Base-by-base conservation (phyloP, 1,140 invertebrate species). In the Ooceraea biroi region DNA sequence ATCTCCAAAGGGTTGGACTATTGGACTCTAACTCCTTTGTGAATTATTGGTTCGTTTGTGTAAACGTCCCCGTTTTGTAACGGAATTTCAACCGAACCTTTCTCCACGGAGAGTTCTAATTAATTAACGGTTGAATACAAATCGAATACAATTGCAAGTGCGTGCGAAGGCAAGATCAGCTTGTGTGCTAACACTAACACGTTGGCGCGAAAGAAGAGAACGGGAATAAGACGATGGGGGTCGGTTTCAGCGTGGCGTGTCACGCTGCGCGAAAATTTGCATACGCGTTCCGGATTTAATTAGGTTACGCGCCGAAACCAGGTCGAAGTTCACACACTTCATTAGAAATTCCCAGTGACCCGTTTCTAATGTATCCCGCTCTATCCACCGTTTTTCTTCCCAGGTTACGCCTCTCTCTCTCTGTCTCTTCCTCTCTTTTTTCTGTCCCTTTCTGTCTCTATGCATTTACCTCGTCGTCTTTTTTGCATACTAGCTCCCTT, bases 301-400 rank as follows among this genome's bases (percentile, higher is more conserved):
- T 91, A 90, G 90, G 90, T 90, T 88, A 91, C 85, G 83, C 72
- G 78, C 69, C 83, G 88, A 69, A 85, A 91, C 91, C 90, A 88
- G 90, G 88, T 90, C 88, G 69, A 85, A 89, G 90, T 91, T 91
- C 90, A 90, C 90, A 91, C 90, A 86, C 83, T 89, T 90, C 88
- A 91, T 91, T 91, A 91, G 86, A 90, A 89, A 91, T 91, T 91
- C 90, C 36, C 85, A 60, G 61, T 84, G 85, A 87, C 82, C 68
- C 76, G 66, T 85, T 68, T 82, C 68, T 48, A 71, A 82, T 72
- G 83, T 74, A 76, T 74, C 66, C 84, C 44, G 48, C 55, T 90
- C 69, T 84, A 84, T 84, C 72, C 77, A 22, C 74, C 69, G 60
- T 36, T 88, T 60, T 71, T 82, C 50, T 74, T 68, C 22, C 52